Base-by-base conservation (phyloP, 2,888 invertebrate genomes). In the Polia nebulosa region DNA sequence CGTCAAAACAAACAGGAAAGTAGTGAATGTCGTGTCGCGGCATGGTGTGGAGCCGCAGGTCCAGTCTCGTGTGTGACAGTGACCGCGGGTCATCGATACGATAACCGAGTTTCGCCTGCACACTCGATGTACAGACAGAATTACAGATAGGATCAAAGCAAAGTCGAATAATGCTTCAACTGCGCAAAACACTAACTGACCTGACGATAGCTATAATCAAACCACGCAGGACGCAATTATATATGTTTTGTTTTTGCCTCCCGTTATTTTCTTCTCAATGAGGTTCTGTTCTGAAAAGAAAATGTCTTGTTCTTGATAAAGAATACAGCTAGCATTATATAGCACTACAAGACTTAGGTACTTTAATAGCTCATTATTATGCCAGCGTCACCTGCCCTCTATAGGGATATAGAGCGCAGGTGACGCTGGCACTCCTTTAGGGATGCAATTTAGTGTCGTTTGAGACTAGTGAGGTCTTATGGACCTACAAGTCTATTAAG, bases 71-170 rank as follows among this genome's bases (percentile, higher is more conserved):
- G 67, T 62, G 76, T 83, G 85, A 79, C 83, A 83, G 82, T 86
- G 85, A 84, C 81, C 90, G 82, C 83, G 79, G 91, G 92, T 92
- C 90, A 90, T 78, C 86, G 86, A 83, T 84, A 88, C 86, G 91
- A 92, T 92, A 91, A 90, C 91, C 89, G 88, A 91, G 89, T 89
- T 91, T 89, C 84, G 79, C 83, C 61, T 72, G 80, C 71, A 72
- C 73, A 72, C 53, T 53, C 47, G 39, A 63, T 66, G 15, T 58
- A 41, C n/a, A n/a, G n/a, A 58, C 22, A 27, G 49, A 49, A 49
- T 49, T 61, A 32, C 25, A 61, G 55, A 71, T 72, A 68, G 52
- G 36, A 45, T 62, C 57, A 60, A 57, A 57, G 27, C 17, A 20
- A 44, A 47, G 5, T 22, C 27, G 7, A 22, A n/a, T 56, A 27